A percentile compares a stretch with the other conserved stretches of the same genome.
phyloP scores from a whole-genome alignment of 2,113 vertebrate genomes.

The Colaptes auratus region DNA sequence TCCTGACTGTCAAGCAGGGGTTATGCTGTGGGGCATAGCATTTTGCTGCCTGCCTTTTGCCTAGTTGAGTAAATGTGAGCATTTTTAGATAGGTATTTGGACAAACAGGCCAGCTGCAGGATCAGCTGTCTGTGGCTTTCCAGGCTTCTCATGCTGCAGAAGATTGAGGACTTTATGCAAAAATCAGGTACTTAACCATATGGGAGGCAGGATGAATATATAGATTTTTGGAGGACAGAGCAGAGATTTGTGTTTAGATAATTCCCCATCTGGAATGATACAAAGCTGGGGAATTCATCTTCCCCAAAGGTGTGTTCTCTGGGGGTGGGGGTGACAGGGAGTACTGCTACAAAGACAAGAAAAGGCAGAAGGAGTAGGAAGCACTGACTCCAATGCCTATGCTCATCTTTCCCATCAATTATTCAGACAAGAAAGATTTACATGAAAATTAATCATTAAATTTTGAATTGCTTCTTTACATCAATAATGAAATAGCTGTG shows the following conservation, averaged over 20 bases:
- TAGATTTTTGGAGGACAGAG: slow-evolving; percentile 1
- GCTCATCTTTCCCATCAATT: slow-evolving; percentile 75
- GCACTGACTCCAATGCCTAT: slow-evolving; percentile 18
- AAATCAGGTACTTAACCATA: background rate
- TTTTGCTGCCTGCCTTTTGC: background rate
- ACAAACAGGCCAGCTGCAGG: background rate
- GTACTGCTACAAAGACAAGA: background rate
- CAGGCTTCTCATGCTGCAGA: background rate
- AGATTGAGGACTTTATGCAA: background rate
- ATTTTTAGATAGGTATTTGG: background rate
- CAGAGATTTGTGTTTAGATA: background rate
- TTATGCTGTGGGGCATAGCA: background rate
- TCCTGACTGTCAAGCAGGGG: background rate
- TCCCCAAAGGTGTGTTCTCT: background rate
- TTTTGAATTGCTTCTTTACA: slow-evolving; percentile 73
- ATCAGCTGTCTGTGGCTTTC: background rate
- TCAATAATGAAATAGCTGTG: slow-evolving; percentile 73
- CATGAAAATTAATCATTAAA: slow-evolving; percentile 78
- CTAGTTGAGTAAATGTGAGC: background rate
- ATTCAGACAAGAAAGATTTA: slow-evolving; percentile 74
- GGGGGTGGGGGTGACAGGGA: background rate
- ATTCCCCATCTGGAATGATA: slow-evolving; percentile 13
- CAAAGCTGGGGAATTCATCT: slow-evolving; percentile 26
- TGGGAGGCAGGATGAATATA: background rate
- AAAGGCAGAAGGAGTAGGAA: slow-evolving; percentile 30